phyloP scores from a whole-genome alignment of 2,888 invertebrate species.

The Andrena hattorfiana region DNA sequence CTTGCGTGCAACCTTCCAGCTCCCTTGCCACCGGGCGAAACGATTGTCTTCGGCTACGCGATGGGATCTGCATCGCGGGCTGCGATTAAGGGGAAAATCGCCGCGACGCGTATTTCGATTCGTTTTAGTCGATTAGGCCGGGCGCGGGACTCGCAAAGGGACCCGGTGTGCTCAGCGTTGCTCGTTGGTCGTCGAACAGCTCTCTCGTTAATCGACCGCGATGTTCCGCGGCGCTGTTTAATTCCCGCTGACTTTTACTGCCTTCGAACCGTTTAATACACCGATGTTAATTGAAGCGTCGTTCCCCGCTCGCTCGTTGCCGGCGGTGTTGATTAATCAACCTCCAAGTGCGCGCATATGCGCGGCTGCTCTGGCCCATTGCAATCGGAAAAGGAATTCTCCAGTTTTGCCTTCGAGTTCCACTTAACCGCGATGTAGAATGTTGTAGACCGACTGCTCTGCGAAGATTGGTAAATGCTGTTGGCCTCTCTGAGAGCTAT shows the following conservation, averaged over 20 bases:
- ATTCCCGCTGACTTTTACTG: conserved; percentile 35
- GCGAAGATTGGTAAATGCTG: too few relatives aligned
- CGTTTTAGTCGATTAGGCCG: conserved; percentile 1
- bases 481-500: too few relatives aligned
- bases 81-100: neutral
- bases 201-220: conserved; percentile 22
- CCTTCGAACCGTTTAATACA: conserved; percentile 34
- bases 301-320: neutral
- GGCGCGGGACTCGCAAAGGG: neutral
- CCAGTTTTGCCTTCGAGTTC: neutral
- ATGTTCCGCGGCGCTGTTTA: conserved; percentile 7
- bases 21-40: conserved; percentile 26
- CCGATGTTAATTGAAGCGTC: conserved; percentile 27
- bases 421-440: neutral
- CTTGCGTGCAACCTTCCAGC: conserved; percentile 65
- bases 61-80: neutral
- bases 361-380: neutral
- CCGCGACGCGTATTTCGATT: neutral
- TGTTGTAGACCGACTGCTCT: too few relatives aligned
- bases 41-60: conserved; percentile 33
- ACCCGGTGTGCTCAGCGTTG: neutral
- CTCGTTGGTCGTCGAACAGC: conserved; percentile 3
- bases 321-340: conserved; percentile 30
- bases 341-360: neutral
- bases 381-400: neutral